phyloP scores from a whole-genome alignment of 2,888 invertebrate species.

The Scaeva pyrastri region DNA sequence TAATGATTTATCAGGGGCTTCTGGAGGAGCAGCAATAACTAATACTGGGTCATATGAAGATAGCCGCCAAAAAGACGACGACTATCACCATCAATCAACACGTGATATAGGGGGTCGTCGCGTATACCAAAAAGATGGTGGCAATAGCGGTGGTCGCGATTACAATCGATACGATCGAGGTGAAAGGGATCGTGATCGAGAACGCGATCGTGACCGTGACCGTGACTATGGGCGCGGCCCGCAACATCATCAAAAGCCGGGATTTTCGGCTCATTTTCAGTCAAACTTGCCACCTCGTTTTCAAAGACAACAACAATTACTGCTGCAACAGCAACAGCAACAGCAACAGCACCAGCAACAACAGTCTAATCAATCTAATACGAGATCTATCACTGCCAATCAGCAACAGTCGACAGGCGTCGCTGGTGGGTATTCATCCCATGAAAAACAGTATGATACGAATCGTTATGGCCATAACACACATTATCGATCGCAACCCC shows the following conservation, averaged over 20 bases:
- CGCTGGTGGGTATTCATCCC: constrained; percentile 71
- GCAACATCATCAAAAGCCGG: constrained; percentile 78
- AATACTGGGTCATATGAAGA: constrained; percentile 63
- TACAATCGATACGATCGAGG: constrained; percentile 74
- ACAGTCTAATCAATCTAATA: constrained; percentile 64
- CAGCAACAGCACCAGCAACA: constrained; percentile 61
- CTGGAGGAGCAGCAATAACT: constrained; percentile 58
- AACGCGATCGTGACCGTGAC: constrained; percentile 63
- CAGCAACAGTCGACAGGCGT: constrained; percentile 77
- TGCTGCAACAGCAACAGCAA: constrained; percentile 77
- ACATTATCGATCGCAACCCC: constrained; percentile 61
- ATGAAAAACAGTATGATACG: constrained; percentile 67
- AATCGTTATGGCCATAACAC: constrained; percentile 64
- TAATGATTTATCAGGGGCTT: constrained; percentile 78
- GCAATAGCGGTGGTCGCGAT: constrained; percentile 76
- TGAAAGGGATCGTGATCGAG: constrained; percentile 62
- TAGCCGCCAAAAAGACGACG: constrained; percentile 73
- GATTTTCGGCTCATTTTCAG: constrained; percentile 90
- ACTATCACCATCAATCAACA: constrained; percentile 75
- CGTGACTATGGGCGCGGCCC: constrained; percentile 77
- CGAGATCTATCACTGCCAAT: constrained; percentile 78
- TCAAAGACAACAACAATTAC: constrained; percentile 88
- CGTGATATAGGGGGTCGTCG: constrained; percentile 62
- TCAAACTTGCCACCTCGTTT: constrained; percentile 94
- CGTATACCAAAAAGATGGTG: constrained; percentile 55